Conservation (phyloP, 2,113 vertebrate genomes). For the Chlamydotis undulata region DNA sequence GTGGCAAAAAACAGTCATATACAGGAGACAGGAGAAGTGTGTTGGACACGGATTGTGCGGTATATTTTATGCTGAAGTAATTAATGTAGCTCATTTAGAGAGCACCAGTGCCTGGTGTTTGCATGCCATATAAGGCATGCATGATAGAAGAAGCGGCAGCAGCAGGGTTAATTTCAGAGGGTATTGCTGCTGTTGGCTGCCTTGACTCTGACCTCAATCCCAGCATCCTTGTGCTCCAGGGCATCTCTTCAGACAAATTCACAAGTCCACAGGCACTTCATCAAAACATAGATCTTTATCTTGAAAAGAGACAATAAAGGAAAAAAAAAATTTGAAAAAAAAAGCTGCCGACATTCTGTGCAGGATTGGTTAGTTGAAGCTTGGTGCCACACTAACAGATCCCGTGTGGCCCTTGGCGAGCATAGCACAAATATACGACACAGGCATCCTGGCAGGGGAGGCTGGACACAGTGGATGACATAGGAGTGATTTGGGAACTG, state of each 20-base stretch:
- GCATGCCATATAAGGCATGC: accelerated
- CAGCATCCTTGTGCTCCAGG: accelerated
- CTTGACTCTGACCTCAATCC: not conserved
- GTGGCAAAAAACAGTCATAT: not conserved
- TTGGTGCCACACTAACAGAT: not conserved
- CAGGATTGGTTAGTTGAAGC: not conserved
- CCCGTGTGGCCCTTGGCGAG: not conserved
- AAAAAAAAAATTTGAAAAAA: not conserved
- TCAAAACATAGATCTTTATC: not conserved
- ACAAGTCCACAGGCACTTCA: not conserved
- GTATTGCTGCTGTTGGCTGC: too few relatives aligned
- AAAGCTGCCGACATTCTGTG: accelerated
- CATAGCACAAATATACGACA: accelerated
- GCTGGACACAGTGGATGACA: not conserved
- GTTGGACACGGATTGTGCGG: not conserved
- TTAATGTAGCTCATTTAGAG: not conserved
- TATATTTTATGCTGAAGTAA: not conserved
- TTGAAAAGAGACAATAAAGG: not conserved
- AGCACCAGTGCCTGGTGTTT: not conserved
- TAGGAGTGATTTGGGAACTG: not conserved
- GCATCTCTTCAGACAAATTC: not conserved
- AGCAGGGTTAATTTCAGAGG: not conserved
- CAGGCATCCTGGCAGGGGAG: not conserved
- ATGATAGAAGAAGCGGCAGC: not conserved
- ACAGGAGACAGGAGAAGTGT: not conserved